Evolutionary conservation across 2,888 invertebrate species (phyloP).

Genomic region (Tribolium freemani): DNA sequence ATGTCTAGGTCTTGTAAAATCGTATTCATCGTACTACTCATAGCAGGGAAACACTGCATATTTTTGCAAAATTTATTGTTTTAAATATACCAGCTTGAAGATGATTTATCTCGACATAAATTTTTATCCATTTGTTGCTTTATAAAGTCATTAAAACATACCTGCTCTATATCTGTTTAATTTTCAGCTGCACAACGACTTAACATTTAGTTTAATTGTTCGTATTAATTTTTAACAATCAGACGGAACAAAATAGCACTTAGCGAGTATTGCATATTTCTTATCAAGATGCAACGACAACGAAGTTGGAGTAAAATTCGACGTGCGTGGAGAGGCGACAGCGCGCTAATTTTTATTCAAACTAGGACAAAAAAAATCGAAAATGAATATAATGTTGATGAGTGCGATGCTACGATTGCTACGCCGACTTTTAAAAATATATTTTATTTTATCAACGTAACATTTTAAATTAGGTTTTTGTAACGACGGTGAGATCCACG

Average conservation of each 20-base stretch:
- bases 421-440: neutral
- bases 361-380: neutral
- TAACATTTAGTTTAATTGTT: neutral
- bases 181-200: neutral
- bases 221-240: neutral
- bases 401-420: neutral
- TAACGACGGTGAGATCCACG: no score
- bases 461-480: no score
- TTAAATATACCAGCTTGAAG: neutral
- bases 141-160: neutral
- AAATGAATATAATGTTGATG: neutral
- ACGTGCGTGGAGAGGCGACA: neutral
- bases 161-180: neutral
- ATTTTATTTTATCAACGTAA: neutral
- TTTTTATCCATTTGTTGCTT: neutral
- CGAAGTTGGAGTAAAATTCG: no score
- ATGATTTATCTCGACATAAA: neutral
- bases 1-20: no score
- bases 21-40: no score
- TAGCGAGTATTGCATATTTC: neutral
- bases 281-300: neutral
- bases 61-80: neutral
- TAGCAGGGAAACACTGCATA: neutral
- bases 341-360: neutral
- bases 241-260: neutral